Base-by-base conservation (phyloP, 2,888 invertebrate genomes). In the Galeopsomyia nigrocyanea region DNA sequence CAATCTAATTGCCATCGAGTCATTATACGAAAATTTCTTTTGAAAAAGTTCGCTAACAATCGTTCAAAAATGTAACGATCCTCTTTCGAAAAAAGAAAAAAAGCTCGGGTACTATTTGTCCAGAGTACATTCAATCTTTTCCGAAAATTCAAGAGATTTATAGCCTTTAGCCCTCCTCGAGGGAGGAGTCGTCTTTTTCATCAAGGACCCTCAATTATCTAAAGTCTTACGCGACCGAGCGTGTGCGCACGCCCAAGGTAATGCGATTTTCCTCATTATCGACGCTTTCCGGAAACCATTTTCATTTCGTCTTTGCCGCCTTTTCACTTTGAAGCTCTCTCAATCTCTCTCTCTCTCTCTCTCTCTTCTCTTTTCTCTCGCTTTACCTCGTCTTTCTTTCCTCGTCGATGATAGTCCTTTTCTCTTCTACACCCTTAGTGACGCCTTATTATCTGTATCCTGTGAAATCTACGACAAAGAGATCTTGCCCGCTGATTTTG, bases 221-320 rank as follows among this genome's bases (percentile, higher is more conserved):
- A 22, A 56, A 65, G 58, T 51, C 57, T 73, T 67, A 22, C 22
- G 17, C 46, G 21, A 16, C 22, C 13, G 21, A 47, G 17, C 21
- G 22, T 51, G 19, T 64, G 6, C 21, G 22, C 49, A 16, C 62
- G 6, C 9, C n/a, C 17, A 39, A 39, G 13, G 58, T 55, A 65
- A 73, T 58, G 17, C 63, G 62, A 73, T 70, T 73, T 73, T 64
- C 62, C 73, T 73, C 62, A 69, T 70, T 73, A 73, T 73, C 57
- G 62, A 39, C 62, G 66, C 62, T 66, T 66, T 58, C 14, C 66
- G 58, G 49, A 62, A 64, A 49, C 65, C 65, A 53, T 63, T 39
- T 56, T 66, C 19, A 21, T 49, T 31, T 49, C 55, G 17, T 56
- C 51, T 21, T 57, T 31, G 51, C 22, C 50, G 51, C 17, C 26